Evolutionary conservation across 2,113 vertebrate genomes (phyloP).

Genomic region (Dascyllus trimaculatus): DNA sequence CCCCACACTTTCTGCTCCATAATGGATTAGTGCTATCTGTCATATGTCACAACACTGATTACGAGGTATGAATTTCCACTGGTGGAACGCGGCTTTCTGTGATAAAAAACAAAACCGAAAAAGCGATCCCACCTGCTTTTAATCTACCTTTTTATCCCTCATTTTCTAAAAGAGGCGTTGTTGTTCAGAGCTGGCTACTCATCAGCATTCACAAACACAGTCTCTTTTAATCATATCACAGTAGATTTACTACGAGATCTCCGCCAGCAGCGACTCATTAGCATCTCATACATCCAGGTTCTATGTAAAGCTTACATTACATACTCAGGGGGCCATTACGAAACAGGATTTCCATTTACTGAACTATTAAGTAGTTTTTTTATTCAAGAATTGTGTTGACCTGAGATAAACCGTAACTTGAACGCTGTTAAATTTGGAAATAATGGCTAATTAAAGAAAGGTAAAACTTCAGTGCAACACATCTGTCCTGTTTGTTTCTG

Average conservation of each 20-base stretch:
- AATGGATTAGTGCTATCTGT: slow-evolving; percentile 43
- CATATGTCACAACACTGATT: slow-evolving; percentile 41
- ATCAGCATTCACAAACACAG: slow-evolving; percentile 42
- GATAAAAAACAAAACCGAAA: neutral
- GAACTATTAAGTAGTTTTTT: neutral
- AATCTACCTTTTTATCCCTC: slow-evolving; percentile 26
- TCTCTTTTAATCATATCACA: slow-evolving; percentile 42
- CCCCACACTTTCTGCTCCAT: slow-evolving; percentile 2
- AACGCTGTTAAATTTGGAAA: no score
- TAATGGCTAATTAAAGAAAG: no score
- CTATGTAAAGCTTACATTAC: slow-evolving; percentile 6
- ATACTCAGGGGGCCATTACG: neutral
- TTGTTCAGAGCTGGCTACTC: slow-evolving; percentile 19
- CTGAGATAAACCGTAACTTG: neutral
- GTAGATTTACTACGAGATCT: slow-evolving; percentile 29
- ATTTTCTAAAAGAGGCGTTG: slow-evolving; percentile 34
- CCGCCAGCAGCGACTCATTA: slow-evolving; percentile 35
- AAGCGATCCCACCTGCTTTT: slow-evolving; percentile 27
- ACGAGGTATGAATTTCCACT: slow-evolving; percentile 14
- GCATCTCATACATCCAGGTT: neutral
- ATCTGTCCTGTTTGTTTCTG: no score
- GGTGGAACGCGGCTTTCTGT: slow-evolving; percentile 10
- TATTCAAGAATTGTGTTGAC: neutral
- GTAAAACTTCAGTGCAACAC: no score
- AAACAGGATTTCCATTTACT: neutral